phyloP scores from a whole-genome alignment of 2,888 invertebrate genomes.

The Rhogogaster chlorosoma region DNA sequence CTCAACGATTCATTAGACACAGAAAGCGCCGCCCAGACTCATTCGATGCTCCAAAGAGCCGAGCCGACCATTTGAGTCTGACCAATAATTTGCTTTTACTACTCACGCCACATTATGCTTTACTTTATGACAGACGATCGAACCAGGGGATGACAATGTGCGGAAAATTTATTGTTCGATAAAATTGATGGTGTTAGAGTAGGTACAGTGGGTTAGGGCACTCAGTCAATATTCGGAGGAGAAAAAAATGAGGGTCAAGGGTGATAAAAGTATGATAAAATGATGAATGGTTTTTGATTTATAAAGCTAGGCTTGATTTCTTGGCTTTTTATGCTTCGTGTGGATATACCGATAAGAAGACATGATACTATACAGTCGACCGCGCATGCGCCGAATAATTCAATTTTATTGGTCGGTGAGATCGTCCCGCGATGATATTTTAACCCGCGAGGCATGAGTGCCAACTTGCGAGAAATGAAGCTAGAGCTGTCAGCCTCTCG shows the following conservation, averaged over 20 bases:
- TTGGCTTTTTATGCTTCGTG: neutral
- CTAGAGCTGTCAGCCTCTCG: no score
- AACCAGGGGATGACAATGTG: neutral
- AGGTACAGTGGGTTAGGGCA: neutral
- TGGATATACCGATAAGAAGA: no score
- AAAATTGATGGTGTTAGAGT: neutral
- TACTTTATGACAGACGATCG: neutral
- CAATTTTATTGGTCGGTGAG: no score
- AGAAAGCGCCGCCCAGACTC: neutral
- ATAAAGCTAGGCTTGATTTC: neutral
- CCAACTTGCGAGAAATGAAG: no score
- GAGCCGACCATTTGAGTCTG: neutral
- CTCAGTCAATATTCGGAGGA: neutral
- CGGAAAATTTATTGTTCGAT: neutral
- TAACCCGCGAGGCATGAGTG: no score
- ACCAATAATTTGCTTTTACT: slow-evolving; percentile 12
- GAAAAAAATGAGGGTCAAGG: slow-evolving; percentile 4
- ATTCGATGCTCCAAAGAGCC: neutral
- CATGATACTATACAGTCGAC: no score
- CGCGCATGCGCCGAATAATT: no score
- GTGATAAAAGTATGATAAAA: slow-evolving; percentile 12
- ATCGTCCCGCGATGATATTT: no score
- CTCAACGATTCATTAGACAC: neutral
- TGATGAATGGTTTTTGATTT: slow-evolving; percentile 20
- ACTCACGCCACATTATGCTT: neutral